Conservation (phyloP, 2,888 invertebrate genomes). For the Eueremaeus valkanovi region DNA sequence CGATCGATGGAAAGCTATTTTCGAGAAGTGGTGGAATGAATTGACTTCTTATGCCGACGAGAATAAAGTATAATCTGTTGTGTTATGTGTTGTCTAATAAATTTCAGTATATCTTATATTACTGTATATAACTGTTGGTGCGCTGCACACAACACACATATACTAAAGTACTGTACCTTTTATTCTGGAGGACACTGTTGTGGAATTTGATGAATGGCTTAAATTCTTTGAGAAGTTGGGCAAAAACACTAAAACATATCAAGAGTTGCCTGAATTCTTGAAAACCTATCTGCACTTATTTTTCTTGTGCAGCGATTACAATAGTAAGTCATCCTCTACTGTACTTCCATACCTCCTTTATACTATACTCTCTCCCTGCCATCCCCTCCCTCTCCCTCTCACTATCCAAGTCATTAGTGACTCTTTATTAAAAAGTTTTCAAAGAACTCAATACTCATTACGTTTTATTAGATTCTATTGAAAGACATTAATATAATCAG, state of each 20-base stretch:
- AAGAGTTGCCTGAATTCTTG: conserved; percentile 49
- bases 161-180: too few relatives aligned
- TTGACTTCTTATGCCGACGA: conserved; percentile 48
- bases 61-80: conserved; percentile 47
- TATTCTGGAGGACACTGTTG: conserved; percentile 47
- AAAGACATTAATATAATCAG: conserved; percentile 12
- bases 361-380: neutral
- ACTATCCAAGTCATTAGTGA: conserved; percentile 5
- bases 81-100: neutral
- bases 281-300: conserved; percentile 49
- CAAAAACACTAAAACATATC: conserved; percentile 47
- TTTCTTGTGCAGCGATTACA: conserved; percentile 49
- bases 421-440: conserved; percentile 19
- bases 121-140: neutral
- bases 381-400: neutral
- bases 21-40: conserved; percentile 50
- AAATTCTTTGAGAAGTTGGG: conserved; percentile 49
- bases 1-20: conserved; percentile 49
- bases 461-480: neutral
- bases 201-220: conserved; percentile 50
- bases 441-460: neutral
- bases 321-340: conserved; percentile 46
- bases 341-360: too few relatives aligned
- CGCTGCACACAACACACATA: neutral
- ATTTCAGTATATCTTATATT: neutral